Conservation (phyloP, 2,113 vertebrate genomes). For the Diglossa brunneiventris region DNA sequence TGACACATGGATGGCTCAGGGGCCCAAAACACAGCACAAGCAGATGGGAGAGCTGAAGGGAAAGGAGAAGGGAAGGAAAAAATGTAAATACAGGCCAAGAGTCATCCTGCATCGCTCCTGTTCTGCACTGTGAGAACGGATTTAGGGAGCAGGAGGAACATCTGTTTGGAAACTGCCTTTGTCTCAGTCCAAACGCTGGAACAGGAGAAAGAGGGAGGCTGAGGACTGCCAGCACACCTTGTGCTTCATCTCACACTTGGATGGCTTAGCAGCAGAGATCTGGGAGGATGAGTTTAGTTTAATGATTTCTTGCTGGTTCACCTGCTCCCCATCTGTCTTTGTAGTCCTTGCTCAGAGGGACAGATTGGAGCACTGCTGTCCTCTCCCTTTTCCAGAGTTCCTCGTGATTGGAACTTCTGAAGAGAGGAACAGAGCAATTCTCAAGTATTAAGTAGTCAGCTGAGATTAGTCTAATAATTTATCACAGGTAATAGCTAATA, state of each 20-base stretch:
- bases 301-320: conserved; percentile 58
- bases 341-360: conserved; percentile 42
- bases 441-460: conserved; percentile 21
- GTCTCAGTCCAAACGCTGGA: not conserved
- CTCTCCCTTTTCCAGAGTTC: not conserved
- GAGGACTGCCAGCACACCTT: not conserved
- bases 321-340: conserved; percentile 66
- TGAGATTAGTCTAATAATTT: conserved; percentile 42
- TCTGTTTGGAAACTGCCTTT: not conserved
- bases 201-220: not conserved
- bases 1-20: conserved; percentile 17
- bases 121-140: not conserved
- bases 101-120: not conserved
- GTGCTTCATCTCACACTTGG: conserved; percentile 38
- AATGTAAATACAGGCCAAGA: not conserved
- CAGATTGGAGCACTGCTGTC: conserved; percentile 8
- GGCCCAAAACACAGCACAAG: not conserved
- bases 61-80: not conserved
- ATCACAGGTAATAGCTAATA: conserved; percentile 49
- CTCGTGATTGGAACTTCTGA: conserved; percentile 21
- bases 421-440: not conserved
- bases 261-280: conserved; percentile 20
- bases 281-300: conserved; percentile 53
- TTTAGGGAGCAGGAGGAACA: not conserved
- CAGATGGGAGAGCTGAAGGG: conserved; percentile 20